Base-by-base conservation (phyloP, 2,113 vertebrate genomes). In the Chitala chitala region DNA sequence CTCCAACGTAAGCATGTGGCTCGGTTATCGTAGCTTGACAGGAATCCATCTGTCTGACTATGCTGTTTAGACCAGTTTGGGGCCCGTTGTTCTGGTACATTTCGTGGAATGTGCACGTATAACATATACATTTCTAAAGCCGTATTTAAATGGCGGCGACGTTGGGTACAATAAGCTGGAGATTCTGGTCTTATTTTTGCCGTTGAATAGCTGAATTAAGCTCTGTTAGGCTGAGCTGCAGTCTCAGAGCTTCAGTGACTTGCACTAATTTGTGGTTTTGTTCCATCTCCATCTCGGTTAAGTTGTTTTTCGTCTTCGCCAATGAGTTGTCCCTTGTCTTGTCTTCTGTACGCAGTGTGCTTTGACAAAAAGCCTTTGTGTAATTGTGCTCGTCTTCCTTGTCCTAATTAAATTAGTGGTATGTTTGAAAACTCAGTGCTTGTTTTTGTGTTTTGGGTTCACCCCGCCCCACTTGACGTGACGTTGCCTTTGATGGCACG, bases 21-120 rank as follows among this genome's bases (percentile, higher is more conserved):
- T 68, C 12, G 26, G 24, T 66, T 40, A 22, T 33, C 40, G 20
- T 15, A 69, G 22, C 65, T 69, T 69, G 46, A 53, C 68, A 69
- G 42, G 24, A 51, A 69, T 10, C 68, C 15, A 33, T 70, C 36
- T 53, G 20, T 26, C 10, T n/a, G n/a, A n/a, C n/a, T n/a, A n/a
- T n/a, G n/a, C 20, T 51, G 48, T 51, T 51, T 2, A 15, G 48
- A 15, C 20, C 20, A 51, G 20, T 51, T 51, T 51, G 12, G 48
- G 12, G 12, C 48, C 48, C 20, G 48, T 20, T 20, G 7, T 8
- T 51, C 12, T 51, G 48, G n/a, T n/a, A n/a, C n/a, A n/a, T n/a
- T n/a, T n/a, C n/a, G n/a, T n/a, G n/a, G n/a, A n/a, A n/a, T n/a
- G n/a, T n/a, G n/a, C n/a, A n/a, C n/a, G n/a, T n/a, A n/a, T n/a